Conservation (phyloP, 2,888 invertebrate genomes). For the Erebia ligea region DNA sequence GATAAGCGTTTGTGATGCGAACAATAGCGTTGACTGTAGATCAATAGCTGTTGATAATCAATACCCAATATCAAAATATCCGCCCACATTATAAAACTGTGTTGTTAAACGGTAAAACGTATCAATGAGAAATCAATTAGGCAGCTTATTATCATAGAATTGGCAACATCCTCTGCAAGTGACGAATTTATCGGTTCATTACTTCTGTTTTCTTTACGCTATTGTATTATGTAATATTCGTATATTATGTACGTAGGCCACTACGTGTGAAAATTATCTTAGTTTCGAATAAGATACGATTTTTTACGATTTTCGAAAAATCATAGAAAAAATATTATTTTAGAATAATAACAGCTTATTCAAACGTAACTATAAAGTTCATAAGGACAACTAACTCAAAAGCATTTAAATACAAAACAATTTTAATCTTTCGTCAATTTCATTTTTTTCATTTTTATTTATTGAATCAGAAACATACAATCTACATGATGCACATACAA, state of each 20-base stretch:
- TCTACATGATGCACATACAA: no score
- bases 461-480: slow-evolving; percentile 11
- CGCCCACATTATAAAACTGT: slow-evolving; percentile 60
- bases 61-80: slow-evolving; percentile 42
- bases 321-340: not conserved
- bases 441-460: no score
- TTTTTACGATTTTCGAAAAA: not conserved
- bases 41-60: slow-evolving; percentile 21
- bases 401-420: no score
- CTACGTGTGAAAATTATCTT: not conserved
- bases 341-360: slow-evolving; percentile 12
- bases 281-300: not conserved
- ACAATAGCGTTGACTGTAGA: slow-evolving; percentile 17
- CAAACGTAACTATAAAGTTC: not conserved
- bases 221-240: slow-evolving; percentile 3
- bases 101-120: slow-evolving; percentile 65
- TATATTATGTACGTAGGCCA: not conserved
- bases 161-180: slow-evolving; percentile 23
- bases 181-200: slow-evolving; percentile 28
- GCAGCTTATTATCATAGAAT: slow-evolving; percentile 40
- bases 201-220: slow-evolving; percentile 25
- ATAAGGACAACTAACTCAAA: no score
- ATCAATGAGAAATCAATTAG: slow-evolving; percentile 58
- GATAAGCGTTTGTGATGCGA: slow-evolving; percentile 5
- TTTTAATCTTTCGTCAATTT: no score